phyloP scores from a whole-genome alignment of 1,140 invertebrate genomes.

The Diabrotica virgifera region DNA sequence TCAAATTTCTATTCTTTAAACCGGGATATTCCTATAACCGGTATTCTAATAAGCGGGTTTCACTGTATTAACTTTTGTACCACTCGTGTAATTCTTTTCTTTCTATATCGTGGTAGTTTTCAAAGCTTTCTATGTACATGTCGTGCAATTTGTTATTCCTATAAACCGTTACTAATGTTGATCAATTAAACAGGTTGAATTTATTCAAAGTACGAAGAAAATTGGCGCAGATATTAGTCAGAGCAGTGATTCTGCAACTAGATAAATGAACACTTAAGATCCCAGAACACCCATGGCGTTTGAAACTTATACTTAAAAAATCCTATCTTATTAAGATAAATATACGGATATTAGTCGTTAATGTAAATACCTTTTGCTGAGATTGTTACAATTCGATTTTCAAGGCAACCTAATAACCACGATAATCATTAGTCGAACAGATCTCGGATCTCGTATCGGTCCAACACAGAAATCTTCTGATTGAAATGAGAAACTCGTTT shows the following conservation, averaged over 20 bases:
- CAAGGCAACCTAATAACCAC: constrained; percentile 13
- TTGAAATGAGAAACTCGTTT: background rate
- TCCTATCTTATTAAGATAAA: constrained; percentile 18
- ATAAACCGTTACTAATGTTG: constrained; percentile 1
- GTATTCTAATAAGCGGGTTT: too few species aligned
- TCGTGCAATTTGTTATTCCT: too few species aligned
- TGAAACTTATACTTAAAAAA: constrained; percentile 11
- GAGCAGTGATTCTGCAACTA: constrained; percentile 4
- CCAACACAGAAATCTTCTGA: background rate
- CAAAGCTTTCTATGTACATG: too few species aligned
- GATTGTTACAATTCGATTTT: constrained; percentile 17
- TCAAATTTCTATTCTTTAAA: too few species aligned
- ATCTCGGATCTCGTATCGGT: background rate
- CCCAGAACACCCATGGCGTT: constrained; percentile 16
- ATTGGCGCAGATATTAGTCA: background rate
- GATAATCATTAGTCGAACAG: background rate
- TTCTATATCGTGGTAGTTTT: too few species aligned
- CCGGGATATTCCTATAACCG: too few species aligned
- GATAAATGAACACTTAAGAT: constrained; percentile 13
- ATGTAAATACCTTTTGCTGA: constrained; percentile 17
- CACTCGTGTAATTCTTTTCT: too few species aligned
- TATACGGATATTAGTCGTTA: constrained; percentile 16
- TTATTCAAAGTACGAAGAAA: background rate
- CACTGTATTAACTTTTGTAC: too few species aligned
- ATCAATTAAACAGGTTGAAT: background rate